phyloP scores from a whole-genome alignment of 2,113 vertebrate species.

The Cephalopholis sonnerati region DNA sequence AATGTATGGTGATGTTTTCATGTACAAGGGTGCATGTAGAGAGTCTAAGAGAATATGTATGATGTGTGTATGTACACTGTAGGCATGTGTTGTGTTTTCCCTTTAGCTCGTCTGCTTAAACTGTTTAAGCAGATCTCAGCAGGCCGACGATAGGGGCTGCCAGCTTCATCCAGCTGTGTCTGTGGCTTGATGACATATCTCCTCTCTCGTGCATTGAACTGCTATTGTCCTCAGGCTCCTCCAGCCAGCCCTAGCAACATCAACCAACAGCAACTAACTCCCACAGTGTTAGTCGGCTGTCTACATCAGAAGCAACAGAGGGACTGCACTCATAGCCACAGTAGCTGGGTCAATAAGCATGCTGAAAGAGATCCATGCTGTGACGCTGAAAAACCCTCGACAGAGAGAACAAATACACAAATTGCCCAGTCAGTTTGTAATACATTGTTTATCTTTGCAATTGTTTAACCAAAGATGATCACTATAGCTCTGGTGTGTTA shows the following conservation, averaged over 20 bases:
- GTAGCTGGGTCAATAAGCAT: slow-evolving; percentile 57
- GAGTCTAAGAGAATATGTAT: background rate
- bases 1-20: background rate
- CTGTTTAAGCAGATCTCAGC: slow-evolving; percentile 19
- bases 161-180: slow-evolving; percentile 49
- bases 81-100: slow-evolving; percentile 8
- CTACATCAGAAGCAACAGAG: slow-evolving; percentile 50
- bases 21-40: background rate
- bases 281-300: slow-evolving; percentile 52
- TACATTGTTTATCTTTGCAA: background rate
- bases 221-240: slow-evolving; percentile 52
- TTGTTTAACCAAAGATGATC: background rate
- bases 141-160: slow-evolving; percentile 4
- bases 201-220: slow-evolving; percentile 32
- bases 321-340: slow-evolving; percentile 46
- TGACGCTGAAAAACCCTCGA: slow-evolving; percentile 30
- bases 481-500: background rate
- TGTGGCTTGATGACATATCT: slow-evolving; percentile 41
- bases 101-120: slow-evolving; percentile 3
- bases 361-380: slow-evolving; percentile 32
- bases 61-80: slow-evolving; percentile 2
- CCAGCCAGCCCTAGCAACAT: slow-evolving; percentile 34
- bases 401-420: slow-evolving; percentile 1
- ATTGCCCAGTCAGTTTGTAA: background rate
- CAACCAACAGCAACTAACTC: slow-evolving; percentile 41